These are phyloP conservation scores for Cephalopterus ornatus DNA, from an alignment of 2,113 vertebrate genomes.

Conservation along the genomic window DNA sequence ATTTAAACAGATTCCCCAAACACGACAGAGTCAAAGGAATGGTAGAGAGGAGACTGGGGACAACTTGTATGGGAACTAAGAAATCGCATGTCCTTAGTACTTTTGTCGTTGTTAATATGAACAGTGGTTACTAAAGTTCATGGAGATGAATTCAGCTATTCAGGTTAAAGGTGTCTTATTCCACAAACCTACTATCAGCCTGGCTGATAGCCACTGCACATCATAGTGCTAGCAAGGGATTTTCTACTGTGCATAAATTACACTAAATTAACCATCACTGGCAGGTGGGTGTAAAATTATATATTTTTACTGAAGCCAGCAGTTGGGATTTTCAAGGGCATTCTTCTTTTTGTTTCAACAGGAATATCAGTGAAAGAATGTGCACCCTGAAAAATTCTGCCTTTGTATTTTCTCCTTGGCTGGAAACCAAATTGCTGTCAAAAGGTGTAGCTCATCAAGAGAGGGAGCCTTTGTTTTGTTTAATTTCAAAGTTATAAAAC, in stretches of 20 bases:
- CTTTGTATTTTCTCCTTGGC: background rate
- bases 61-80: background rate
- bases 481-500: conserved; percentile 31
- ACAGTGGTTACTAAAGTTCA: background rate
- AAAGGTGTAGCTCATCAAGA: conserved; percentile 18
- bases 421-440: background rate
- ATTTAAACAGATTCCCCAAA: background rate
- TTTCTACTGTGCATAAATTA: conserved; percentile 24
- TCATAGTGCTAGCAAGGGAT: background rate
- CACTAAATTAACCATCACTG: conserved; percentile 6
- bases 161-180: background rate
- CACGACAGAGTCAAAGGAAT: background rate
- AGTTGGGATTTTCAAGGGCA: conserved; percentile 24
- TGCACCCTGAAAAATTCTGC: background rate
- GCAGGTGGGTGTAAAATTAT: background rate
- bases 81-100: background rate
- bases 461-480: conserved; percentile 7
- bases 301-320: background rate
- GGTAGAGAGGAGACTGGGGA: background rate
- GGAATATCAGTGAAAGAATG: background rate
- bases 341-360: background rate
- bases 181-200: background rate
- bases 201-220: background rate
- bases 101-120: background rate
- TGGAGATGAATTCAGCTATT: background rate